Evolutionary conservation across 2,888 invertebrate species (phyloP).

Genomic region (Balanococcus diminutus): DNA sequence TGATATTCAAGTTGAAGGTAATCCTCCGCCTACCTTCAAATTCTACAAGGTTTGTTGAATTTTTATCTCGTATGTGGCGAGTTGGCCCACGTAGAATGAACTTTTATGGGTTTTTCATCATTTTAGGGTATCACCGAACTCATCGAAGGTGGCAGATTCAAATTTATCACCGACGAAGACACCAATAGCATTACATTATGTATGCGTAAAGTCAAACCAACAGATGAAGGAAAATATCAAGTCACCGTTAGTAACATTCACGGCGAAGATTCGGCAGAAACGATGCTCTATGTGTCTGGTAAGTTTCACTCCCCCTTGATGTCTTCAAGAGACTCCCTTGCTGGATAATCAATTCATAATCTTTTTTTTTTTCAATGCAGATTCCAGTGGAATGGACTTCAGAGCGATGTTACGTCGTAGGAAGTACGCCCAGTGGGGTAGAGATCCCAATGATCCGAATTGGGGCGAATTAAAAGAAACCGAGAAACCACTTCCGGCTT

Average conservation of each 20-base stretch:
- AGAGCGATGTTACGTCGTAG: conserved; percentile 96
- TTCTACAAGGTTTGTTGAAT: conserved; percentile 75
- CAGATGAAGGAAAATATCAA: conserved; percentile 96
- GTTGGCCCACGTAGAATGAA: too few relatives aligned
- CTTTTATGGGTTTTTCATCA: not conserved
- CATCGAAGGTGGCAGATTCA: conserved; percentile 93
- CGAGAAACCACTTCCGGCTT: conserved; percentile 82
- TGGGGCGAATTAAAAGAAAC: conserved; percentile 92
- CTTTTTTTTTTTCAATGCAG: conserved; percentile 63
- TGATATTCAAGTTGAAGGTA: conserved; percentile 90
- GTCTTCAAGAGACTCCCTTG: not conserved
- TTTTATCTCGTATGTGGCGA: not conserved
- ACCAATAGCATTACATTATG: conserved; percentile 90
- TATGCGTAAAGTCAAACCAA: conserved; percentile 93
- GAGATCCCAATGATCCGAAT: conserved; percentile 88
- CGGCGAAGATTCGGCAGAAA: conserved; percentile 94
- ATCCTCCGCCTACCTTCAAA: conserved; percentile 92
- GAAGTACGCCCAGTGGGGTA: conserved; percentile 91
- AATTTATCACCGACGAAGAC: conserved; percentile 92
- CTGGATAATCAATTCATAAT: not conserved
- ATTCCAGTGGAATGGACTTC: conserved; percentile 98
- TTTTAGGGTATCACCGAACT: conserved; percentile 82
- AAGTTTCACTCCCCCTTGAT: conserved; percentile 56
- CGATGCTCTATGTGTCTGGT: conserved; percentile 96
- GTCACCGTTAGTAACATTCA: conserved; percentile 90